These are phyloP conservation scores for Emydura subglobosa DNA, from an alignment of 2,113 vertebrate genomes.

Conservation along the genomic window DNA sequence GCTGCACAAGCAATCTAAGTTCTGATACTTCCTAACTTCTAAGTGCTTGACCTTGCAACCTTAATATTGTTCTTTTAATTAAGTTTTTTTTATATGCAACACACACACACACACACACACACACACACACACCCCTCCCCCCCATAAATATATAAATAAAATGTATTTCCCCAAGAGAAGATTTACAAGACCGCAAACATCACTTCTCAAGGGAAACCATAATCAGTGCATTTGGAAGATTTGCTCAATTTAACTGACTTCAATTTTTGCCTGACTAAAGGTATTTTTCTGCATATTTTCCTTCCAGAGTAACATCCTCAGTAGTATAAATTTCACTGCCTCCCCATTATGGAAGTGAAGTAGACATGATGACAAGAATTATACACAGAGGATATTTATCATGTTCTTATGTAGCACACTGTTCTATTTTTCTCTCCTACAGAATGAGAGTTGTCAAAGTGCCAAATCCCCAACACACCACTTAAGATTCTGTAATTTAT, in stretches of 20 bases:
- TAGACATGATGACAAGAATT: conserved; percentile 33
- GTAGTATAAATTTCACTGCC: not conserved
- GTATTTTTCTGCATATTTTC: not conserved
- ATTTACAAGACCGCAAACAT: not conserved
- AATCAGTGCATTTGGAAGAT: not conserved
- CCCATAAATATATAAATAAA: not conserved
- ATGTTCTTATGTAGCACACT: conserved; percentile 25
- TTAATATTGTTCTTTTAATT: not conserved
- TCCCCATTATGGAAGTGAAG: not conserved
- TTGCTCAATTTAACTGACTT: not conserved
- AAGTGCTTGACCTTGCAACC: not conserved
- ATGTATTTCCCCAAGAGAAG: not conserved
- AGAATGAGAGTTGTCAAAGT: conserved; percentile 2
- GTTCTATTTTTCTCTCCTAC: conserved; percentile 13
- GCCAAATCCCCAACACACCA: conserved; percentile 33
- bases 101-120: not conserved
- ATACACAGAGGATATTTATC: conserved; percentile 34
- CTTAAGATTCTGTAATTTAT: conserved; percentile 65
- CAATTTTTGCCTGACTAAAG: not conserved
- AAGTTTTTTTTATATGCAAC: not conserved
- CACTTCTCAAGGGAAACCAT: not conserved
- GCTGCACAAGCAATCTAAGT: not conserved
- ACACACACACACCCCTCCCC: too few relatives aligned
- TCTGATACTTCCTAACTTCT: not conserved
- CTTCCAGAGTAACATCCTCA: not conserved